Evolutionary conservation across 2,113 vertebrate species (phyloP).

Genomic region (Macquaria ambigua): DNA sequence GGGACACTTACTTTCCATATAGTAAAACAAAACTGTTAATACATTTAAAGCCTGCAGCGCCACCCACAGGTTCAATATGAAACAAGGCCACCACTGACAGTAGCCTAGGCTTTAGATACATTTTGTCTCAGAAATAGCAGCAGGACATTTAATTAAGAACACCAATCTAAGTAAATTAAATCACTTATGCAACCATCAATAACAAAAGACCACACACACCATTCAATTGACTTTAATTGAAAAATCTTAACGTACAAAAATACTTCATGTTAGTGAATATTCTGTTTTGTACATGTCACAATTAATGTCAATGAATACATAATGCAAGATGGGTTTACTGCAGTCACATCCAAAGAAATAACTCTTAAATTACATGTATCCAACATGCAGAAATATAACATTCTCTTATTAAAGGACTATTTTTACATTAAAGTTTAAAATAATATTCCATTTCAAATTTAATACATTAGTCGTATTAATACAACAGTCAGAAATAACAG

Average conservation of each 20-base stretch:
- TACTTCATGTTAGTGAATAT: conserved; percentile 27
- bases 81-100: neutral
- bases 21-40: neutral
- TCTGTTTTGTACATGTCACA: conserved; percentile 11
- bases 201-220: conserved; percentile 6
- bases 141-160: neutral
- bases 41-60: conserved; percentile 22
- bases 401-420: conserved; percentile 33
- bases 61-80: conserved; percentile 22
- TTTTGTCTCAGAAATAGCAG: neutral
- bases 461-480: conserved; percentile 4
- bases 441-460: neutral
- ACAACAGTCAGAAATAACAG: conserved; percentile 25
- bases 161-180: neutral
- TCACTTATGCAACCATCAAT: neutral
- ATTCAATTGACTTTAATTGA: conserved; percentile 68
- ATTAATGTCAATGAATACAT: conserved; percentile 43
- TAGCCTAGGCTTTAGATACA: neutral
- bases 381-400: conserved; percentile 28
- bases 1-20: neutral
- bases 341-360: conserved; percentile 18
- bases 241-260: conserved; percentile 72
- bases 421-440: conserved; percentile 16
- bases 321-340: neutral
- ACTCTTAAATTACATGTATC: conserved; percentile 9